These are phyloP conservation scores for Erithacus rubecula DNA, from an alignment of 2,797 vertebrate species.

Conservation along the genomic window DNA sequence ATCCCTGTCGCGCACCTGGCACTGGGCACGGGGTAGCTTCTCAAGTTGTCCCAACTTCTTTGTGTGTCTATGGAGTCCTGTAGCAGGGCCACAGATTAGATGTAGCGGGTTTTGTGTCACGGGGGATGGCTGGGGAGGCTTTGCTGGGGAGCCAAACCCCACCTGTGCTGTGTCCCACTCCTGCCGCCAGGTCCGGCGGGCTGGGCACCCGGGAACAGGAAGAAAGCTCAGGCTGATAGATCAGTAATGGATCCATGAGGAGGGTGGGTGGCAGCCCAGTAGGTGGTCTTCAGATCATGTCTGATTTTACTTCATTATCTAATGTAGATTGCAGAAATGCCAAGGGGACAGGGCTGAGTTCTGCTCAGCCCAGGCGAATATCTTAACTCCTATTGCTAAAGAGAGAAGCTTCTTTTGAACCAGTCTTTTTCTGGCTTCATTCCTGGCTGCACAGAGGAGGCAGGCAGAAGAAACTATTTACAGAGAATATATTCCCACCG, in stretches of 20 bases:
- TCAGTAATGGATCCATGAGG: background rate
- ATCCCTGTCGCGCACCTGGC: fast-evolving
- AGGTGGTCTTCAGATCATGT: constrained; percentile 5
- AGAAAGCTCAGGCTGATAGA: background rate
- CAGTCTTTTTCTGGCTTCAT: background rate
- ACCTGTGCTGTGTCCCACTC: fast-evolving
- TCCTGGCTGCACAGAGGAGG: constrained; percentile 2
- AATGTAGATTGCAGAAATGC: background rate
- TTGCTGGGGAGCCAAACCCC: background rate
- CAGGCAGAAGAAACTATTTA: constrained; percentile 44
- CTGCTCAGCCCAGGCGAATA: background rate
- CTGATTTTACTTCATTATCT: constrained; percentile 27
- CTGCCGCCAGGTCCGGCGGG: background rate
- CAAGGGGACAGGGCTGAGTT: background rate
- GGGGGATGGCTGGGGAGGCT: background rate
- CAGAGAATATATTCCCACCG: background rate
- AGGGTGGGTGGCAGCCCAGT: background rate
- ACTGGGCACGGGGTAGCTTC: fast-evolving
- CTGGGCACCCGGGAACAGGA: background rate
- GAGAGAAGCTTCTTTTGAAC: background rate
- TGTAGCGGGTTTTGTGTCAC: background rate
- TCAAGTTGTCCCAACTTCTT: background rate
- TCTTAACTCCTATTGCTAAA: background rate
- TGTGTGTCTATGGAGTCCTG: background rate
- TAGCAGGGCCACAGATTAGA: background rate